Percentiles rank a stretch among this genome's conserved stretches.
These are phyloP conservation scores for Pelecanoides urinatrix DNA, from an alignment of 2,113 vertebrate species.

Conservation along the genomic window DNA sequence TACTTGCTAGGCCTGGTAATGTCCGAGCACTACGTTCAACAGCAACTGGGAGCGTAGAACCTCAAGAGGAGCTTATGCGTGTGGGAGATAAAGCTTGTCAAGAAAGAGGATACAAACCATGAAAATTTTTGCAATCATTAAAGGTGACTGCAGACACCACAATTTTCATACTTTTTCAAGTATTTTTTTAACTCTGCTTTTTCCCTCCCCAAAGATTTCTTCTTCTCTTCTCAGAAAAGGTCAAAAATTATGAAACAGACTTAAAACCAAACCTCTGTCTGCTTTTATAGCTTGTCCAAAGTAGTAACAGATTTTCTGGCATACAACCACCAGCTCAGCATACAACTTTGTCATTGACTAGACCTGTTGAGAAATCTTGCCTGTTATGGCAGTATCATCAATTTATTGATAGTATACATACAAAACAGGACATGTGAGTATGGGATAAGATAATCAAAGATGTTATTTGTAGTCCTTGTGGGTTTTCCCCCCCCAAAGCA, in stretches of 20 bases:
- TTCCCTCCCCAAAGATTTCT: neutral
- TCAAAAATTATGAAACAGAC: neutral
- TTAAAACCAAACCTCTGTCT: neutral
- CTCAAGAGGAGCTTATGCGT: neutral
- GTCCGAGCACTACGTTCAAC: neutral
- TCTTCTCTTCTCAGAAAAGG: neutral
- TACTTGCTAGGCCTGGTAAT: neutral
- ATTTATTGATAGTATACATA: neutral
- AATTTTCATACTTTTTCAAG: neutral
- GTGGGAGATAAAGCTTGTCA: neutral
- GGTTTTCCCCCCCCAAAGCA: neutral
- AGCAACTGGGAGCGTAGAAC: neutral
- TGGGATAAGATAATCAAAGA: neutral
- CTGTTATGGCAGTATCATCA: neutral
- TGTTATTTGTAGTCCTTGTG: neutral
- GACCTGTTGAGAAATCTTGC: neutral
- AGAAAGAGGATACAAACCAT: neutral
- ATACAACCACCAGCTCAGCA: neutral
- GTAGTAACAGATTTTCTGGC: neutral
- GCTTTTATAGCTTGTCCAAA: neutral
- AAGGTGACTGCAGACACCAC: neutral
- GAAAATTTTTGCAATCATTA: neutral
- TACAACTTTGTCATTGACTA: neutral
- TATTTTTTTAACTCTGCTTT: neutral
- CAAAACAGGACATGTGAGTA: neutral